phyloP scores from a whole-genome alignment of 2,888 invertebrate genomes.

The Cremastobaeus sp. region DNA sequence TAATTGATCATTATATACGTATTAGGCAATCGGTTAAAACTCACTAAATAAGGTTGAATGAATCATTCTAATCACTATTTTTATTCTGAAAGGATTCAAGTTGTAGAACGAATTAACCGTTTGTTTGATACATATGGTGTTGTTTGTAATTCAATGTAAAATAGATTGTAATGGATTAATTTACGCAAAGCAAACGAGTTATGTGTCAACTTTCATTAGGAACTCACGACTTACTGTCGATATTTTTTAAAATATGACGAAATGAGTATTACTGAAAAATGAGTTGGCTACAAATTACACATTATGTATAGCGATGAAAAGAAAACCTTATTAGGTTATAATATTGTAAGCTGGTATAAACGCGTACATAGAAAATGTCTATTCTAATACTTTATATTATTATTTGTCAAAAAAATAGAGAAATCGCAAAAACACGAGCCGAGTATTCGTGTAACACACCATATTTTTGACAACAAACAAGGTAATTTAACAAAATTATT shows the following conservation, averaged over 20 bases:
- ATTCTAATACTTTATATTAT: constrained; percentile 73
- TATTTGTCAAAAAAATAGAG: constrained; percentile 66
- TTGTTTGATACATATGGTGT: constrained; percentile 23
- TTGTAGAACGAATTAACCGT: constrained; percentile 20
- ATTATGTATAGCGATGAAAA: constrained; percentile 70
- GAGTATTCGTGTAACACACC: constrained; percentile 69
- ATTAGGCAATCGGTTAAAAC: constrained; percentile 38
- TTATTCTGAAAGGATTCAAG: constrained; percentile 18
- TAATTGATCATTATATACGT: constrained; percentile 34
- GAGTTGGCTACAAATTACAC: constrained; percentile 71
- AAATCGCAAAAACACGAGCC: constrained; percentile 57
- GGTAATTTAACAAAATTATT: constrained; percentile 7
- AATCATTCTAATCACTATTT: constrained; percentile 39
- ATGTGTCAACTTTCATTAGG: constrained; percentile 57
- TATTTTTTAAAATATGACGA: constrained; percentile 73
- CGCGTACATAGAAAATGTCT: constrained; percentile 71
- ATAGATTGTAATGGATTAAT: constrained; percentile 11
- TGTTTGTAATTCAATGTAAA: constrained; percentile 5
- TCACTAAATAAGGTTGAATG: constrained; percentile 6
- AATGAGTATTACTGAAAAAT: constrained; percentile 73
- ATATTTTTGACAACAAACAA: constrained; percentile 73
- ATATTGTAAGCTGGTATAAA: constrained; percentile 73
- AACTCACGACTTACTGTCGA: constrained; percentile 68
- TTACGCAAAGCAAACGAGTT: constrained; percentile 8
- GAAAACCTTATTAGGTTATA: constrained; percentile 73